Percentiles rank a stretch among this genome's conserved stretches.
Evolutionary conservation across 2,888 invertebrate genomes (phyloP).

Genomic region (Drosophila hamatofila): DNA sequence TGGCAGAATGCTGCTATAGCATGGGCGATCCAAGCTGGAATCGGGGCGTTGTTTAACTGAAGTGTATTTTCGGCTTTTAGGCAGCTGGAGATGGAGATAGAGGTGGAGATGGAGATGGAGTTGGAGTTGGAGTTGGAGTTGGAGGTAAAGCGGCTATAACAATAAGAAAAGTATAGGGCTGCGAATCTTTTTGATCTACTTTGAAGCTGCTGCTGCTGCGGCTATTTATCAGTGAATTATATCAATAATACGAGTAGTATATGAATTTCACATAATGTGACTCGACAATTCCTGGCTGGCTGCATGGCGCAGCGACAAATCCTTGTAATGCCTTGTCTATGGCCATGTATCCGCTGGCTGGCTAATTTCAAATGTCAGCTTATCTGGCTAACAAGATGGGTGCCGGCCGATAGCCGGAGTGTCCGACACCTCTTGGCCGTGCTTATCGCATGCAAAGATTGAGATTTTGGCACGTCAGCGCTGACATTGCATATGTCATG

Average conservation of each 20-base stretch:
- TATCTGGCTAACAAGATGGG: slow-evolving; percentile 82
- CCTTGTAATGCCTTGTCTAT: slow-evolving; percentile 81
- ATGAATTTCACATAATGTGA: slow-evolving; percentile 71
- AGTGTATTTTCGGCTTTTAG: slow-evolving; percentile 59
- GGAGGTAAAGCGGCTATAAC: slow-evolving; percentile 16
- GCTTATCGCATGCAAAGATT: slow-evolving; percentile 58
- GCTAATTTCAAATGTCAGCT: slow-evolving; percentile 84
- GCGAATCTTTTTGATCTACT: slow-evolving; percentile 77
- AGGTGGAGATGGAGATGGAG: background rate
- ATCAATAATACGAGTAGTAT: slow-evolving; percentile 68
- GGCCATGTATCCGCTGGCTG: slow-evolving; percentile 72
- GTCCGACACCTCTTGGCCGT: slow-evolving; percentile 61
- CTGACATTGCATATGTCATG: slow-evolving; percentile 61
- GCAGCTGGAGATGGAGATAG: background rate
- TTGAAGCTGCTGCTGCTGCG: slow-evolving; percentile 51
- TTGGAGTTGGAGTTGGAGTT: background rate
- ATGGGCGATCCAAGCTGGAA: slow-evolving; percentile 13
- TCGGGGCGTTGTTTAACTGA: slow-evolving; percentile 50
- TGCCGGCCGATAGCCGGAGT: slow-evolving; percentile 62
- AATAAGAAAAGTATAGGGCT: slow-evolving; percentile 59
- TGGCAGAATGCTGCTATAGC: slow-evolving; percentile 43
- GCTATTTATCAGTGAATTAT: slow-evolving; percentile 73
- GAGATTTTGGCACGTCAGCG: slow-evolving; percentile 58
- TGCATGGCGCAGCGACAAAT: slow-evolving; percentile 50
- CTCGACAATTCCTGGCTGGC: slow-evolving; percentile 39